Evolutionary conservation across 2,888 invertebrate species (phyloP), one percentile per base, ranked within the genome.

Genomic region (Yponomeuta sedellus): DNA sequence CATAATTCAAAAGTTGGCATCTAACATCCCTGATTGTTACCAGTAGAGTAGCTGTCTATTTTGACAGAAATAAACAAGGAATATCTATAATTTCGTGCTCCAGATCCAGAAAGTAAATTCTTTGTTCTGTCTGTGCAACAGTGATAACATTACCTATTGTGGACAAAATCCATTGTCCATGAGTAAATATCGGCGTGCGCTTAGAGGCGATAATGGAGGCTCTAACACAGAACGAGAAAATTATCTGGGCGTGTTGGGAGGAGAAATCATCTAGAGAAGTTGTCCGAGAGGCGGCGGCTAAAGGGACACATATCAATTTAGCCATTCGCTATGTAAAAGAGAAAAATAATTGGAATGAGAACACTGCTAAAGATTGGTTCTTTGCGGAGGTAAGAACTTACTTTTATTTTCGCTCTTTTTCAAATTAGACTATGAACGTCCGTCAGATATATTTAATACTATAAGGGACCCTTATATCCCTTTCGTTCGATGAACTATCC

Each of bases 241-340:
- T 89, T 64, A 90, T 94, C 71, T 94, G 94, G 94, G 88, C 90
- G 65, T 94, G 93, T 71, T 95, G 94, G 94, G 92, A 92, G 69
- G 89, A 85, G 66, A 92, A 94, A 71, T 92, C 93, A 58, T 89
- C 93, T 44, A 85, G 93, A 75, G 94, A 94, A 81, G 92, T 94
- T 61, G 93, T 93, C 0, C 86, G 94, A 72, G 94, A 95, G 79
- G 93, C 94, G 16, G 94, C 94, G 40, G 92, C 93, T 1, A 94
- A 95, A 77, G 94, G 94, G 20, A 92, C 92, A 39, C 93, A 94
- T 72, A 91, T 94, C 62, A 82, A 86, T 52, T 79, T 94, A 66
- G 94, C 94, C 58, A 79, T 92, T 65, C 91, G 88, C 71, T 94
- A 93, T 80, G 80, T 95, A 22, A 89, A 92, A 72, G 79, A 80